phyloP scores from a whole-genome alignment of 35 echinoderm and acorn worm species.

The Strongylocentrotus purpuratus region DNA sequence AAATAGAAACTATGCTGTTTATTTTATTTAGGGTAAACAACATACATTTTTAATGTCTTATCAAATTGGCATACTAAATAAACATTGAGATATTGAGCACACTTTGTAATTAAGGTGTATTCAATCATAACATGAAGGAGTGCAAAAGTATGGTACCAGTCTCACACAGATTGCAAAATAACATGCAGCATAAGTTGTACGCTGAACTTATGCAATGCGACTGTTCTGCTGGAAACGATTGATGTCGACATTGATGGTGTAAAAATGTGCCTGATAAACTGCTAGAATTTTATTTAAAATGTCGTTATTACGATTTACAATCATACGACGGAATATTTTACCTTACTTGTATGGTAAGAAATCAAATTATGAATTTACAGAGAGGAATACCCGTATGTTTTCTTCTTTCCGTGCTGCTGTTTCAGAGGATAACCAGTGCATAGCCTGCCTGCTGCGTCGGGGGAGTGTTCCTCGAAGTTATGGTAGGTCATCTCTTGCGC shows the following conservation, averaged over 20 bases:
- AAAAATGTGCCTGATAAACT: not conserved
- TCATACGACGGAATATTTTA: not conserved
- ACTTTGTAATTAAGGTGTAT: not conserved
- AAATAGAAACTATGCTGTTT: too few relatives aligned
- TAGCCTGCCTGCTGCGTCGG: slow-evolving; percentile 5
- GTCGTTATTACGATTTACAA: not conserved
- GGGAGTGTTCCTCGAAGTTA: slow-evolving; percentile 3
- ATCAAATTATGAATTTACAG: not conserved
- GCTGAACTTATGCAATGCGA: not conserved
- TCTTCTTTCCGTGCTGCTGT: not conserved
- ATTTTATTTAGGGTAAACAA: too few relatives aligned
- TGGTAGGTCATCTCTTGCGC: not conserved
- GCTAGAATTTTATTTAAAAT: not conserved
- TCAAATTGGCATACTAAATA: slow-evolving; percentile 4
- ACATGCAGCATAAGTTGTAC: not conserved
- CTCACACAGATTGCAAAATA: not conserved
- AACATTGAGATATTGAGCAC: not conserved
- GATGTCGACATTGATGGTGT: not conserved
- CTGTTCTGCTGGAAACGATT: not conserved
- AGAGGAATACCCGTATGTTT: not conserved
- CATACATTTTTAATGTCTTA: not conserved
- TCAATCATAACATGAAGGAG: not conserved
- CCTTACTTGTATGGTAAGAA: not conserved
- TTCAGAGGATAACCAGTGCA: not conserved
- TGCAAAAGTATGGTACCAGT: not conserved